Evolutionary conservation across 2,797 vertebrate species (phyloP).

Genomic region (Sebastes vulpes): DNA sequence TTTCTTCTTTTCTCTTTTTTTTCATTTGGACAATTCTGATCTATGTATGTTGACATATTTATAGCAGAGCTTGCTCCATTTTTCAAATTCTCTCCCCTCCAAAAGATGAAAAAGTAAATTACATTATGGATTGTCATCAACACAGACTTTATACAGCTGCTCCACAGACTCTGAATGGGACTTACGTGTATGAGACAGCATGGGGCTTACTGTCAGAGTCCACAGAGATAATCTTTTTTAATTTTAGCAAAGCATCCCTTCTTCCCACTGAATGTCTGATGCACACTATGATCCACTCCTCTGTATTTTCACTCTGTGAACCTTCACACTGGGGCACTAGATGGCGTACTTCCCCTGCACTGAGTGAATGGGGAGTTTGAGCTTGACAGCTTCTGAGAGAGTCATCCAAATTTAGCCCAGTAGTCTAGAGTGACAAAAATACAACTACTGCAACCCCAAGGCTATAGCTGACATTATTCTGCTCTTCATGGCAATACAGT

Average conservation of each 20-base stretch:
- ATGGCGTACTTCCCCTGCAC: conserved; percentile 68
- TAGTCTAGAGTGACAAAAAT: conserved; percentile 55
- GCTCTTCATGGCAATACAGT: conserved; percentile 53
- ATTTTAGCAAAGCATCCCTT: neutral
- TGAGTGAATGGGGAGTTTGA: neutral
- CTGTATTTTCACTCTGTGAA: neutral
- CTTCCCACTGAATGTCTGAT: neutral
- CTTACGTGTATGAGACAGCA: neutral
- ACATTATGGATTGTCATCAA: neutral
- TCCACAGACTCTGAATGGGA: neutral
- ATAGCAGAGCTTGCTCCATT: neutral
- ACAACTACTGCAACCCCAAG: conserved; percentile 49
- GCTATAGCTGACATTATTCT: conserved; percentile 69
- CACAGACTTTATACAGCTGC: neutral
- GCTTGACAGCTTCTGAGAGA: conserved; percentile 65
- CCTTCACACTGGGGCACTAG: conserved; percentile 59
- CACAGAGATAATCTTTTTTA: neutral
- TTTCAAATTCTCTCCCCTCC: neutral
- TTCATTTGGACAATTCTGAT: neutral
- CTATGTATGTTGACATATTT: neutral
- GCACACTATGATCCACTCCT: neutral
- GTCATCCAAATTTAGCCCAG: conserved; percentile 67
- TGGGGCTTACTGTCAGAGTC: neutral
- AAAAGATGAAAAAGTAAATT: neutral
- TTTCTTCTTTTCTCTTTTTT: neutral